Conservation (phyloP, 2,797 vertebrate genomes). For the Crenuchus spilurus region DNA sequence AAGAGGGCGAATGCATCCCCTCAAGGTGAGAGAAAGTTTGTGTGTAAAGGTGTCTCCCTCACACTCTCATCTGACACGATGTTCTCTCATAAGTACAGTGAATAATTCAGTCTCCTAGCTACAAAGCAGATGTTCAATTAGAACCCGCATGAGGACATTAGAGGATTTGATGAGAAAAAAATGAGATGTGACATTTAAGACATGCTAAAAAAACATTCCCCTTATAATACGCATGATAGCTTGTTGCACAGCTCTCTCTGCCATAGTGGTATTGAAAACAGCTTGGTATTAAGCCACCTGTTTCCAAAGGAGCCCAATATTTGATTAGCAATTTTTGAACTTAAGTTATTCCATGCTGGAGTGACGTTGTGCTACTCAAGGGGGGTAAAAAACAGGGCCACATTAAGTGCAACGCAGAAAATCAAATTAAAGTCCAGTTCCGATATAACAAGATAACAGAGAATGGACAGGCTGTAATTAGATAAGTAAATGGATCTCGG, state of each 20-base stretch:
- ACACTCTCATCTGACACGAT: slow-evolving; percentile 49
- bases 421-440: slow-evolving; percentile 37
- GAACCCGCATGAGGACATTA: slow-evolving; percentile 56
- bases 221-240: slow-evolving; percentile 67
- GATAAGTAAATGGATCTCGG: slow-evolving; percentile 41
- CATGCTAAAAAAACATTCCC: slow-evolving; percentile 62
- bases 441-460: slow-evolving; percentile 37
- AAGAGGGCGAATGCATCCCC: slow-evolving; percentile 54
- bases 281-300: slow-evolving; percentile 71
- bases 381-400: no score
- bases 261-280: slow-evolving; percentile 62
- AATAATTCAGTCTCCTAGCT: slow-evolving; percentile 56
- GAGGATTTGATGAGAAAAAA: slow-evolving; percentile 57
- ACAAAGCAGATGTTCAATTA: slow-evolving; percentile 79
- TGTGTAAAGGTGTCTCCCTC: slow-evolving; percentile 48
- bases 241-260: slow-evolving; percentile 43
- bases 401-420: slow-evolving; percentile 13
- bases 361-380: neutral
- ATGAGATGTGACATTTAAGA: slow-evolving; percentile 70
- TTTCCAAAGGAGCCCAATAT: slow-evolving; percentile 48
- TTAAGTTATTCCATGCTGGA: neutral
- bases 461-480: slow-evolving; percentile 43
- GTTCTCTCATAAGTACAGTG: slow-evolving; percentile 49
- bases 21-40: slow-evolving; percentile 64
- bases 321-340: neutral